Base-by-base conservation (phyloP, 2,113 vertebrate genomes). In the Gorilla gorilla region DNA sequence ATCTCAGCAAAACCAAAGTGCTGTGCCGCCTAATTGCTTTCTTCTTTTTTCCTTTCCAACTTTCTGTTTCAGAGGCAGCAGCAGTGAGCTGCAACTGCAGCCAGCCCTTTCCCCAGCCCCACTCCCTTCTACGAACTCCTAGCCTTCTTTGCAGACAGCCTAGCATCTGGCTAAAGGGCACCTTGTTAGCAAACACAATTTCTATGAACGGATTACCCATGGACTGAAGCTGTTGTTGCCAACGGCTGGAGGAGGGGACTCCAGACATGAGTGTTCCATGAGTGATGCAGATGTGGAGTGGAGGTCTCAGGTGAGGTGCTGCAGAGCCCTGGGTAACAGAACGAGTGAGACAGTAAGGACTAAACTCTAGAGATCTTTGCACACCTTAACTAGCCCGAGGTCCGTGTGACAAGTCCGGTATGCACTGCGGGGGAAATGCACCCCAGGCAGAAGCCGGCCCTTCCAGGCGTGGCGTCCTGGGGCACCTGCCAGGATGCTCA, bases 1-100 rank as follows among this genome's bases (percentile, higher is more conserved):
- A 98, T 98, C 98, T 97, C 83, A 92, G 95, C 95, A 97, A 98
- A 87, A 98, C 96, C 98, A 98, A 98, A 99, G 99, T 98, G 98
- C 98, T 98, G 97, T 94, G 94, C 98, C 98, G 98, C 96, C 98
- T 98, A 98, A 92, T 43, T 45, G n/a, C 40, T 89, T 59, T 87
- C 87, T 97, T 93, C 90, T 83, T 91, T 94, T 79, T 55, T 97
- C 84, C 76, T 16, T 45, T 79, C 95, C 40, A 55, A 38, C 83
- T 50, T 55, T 11, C 66, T 91, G 83, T 68, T 98, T 97, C 86
- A 96, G 97, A 98, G 98, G 98, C 98, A 98, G 96, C 98, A 98
- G 97, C 96, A 78, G 84, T 75, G 78, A 95, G 88, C 35, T 66
- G 95, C 93, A 84, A 76, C 82, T 93, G 97, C 97, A 98, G 98